These are phyloP conservation scores for Hirtodrosophila alboralis DNA, from an alignment of 2,888 invertebrate species.

Conservation along the genomic window DNA sequence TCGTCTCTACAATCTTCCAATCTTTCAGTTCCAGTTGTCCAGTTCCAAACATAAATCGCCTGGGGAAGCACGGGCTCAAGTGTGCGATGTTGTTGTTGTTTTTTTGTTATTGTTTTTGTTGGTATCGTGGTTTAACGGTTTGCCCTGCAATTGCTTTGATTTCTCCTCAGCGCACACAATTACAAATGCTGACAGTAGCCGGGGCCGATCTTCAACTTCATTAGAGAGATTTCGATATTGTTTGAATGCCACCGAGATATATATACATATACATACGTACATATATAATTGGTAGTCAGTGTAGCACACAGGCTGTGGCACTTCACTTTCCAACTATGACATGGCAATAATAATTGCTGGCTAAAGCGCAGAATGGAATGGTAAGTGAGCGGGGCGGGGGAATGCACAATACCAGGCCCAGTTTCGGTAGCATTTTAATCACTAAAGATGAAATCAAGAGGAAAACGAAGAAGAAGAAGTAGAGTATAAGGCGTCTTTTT, in stretches of 20 bases:
- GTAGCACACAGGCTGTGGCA: constrained; percentile 50
- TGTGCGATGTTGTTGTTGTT: constrained; percentile 35
- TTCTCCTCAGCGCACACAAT: constrained; percentile 61
- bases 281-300: constrained; percentile 66
- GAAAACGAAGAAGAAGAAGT: not conserved
- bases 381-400: constrained; percentile 5
- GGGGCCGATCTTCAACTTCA: constrained; percentile 82
- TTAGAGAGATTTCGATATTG: constrained; percentile 80
- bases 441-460: constrained; percentile 23
- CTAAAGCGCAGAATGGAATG: constrained; percentile 20
- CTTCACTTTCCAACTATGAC: constrained; percentile 79
- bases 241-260: constrained; percentile 75
- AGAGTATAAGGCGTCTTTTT: constrained; percentile 26
- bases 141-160: constrained; percentile 60
- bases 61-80: constrained; percentile 56
- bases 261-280: constrained; percentile 16
- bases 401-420: constrained; percentile 23
- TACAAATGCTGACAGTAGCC: constrained; percentile 81
- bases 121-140: constrained; percentile 35
- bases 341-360: constrained; percentile 80
- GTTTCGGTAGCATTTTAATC: constrained; percentile 63
- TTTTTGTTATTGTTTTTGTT: too few relatives aligned
- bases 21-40: constrained; percentile 11
- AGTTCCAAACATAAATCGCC: constrained; percentile 32
- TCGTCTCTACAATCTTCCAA: too few relatives aligned